These are phyloP conservation scores for Channa striata DNA, from an alignment of 2,797 vertebrate genomes.

Conservation along the genomic window DNA sequence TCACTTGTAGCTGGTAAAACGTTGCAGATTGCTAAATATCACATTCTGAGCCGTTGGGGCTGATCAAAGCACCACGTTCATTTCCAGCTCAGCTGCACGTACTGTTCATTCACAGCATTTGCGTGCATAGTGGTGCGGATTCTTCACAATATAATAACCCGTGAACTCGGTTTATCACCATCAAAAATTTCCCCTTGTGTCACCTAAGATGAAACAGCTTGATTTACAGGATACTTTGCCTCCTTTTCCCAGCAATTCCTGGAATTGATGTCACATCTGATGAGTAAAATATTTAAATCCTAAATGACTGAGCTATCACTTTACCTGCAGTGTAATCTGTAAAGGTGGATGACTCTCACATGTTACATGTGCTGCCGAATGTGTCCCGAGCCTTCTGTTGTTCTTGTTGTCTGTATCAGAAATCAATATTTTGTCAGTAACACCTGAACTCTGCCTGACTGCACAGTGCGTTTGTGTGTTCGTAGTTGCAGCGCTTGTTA, in stretches of 20 bases:
- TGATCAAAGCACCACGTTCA: constrained; percentile 55
- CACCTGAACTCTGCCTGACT: not conserved
- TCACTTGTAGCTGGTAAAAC: constrained; percentile 45
- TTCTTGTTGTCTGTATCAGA: not conserved
- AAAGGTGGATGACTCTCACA: not conserved
- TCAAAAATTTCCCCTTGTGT: constrained; percentile 13
- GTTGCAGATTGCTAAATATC: constrained; percentile 50
- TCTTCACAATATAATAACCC: not conserved
- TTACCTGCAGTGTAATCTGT: not conserved
- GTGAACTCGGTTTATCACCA: constrained; percentile 14
- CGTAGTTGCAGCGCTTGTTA: not conserved
- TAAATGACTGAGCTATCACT: not conserved
- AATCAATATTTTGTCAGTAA: not conserved
- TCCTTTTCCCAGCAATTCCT: not conserved
- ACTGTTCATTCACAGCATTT: constrained; percentile 17
- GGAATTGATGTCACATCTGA: not conserved
- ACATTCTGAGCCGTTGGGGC: constrained; percentile 41
- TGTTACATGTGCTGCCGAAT: not conserved
- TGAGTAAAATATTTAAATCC: not conserved
- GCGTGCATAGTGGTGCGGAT: constrained; percentile 5
- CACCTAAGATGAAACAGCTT: not conserved
- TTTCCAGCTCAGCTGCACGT: constrained; percentile 5
- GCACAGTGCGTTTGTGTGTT: not conserved
- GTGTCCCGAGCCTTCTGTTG: no score
- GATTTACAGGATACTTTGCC: constrained; percentile 3